phyloP scores from a whole-genome alignment of 2,113 vertebrate genomes.

The Mustela nigripes region DNA sequence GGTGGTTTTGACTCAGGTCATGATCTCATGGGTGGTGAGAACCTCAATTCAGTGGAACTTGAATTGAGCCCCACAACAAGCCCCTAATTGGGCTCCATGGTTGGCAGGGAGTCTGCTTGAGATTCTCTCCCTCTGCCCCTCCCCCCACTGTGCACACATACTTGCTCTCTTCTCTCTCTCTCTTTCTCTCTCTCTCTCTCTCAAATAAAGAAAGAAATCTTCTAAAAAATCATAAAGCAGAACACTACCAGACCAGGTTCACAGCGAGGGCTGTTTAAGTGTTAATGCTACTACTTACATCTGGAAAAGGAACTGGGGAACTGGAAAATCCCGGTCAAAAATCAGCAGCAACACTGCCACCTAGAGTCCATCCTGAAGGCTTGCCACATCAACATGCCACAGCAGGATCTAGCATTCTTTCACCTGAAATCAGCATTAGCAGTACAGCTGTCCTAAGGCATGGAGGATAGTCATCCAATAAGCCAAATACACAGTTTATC shows the following conservation, averaged over 20 bases:
- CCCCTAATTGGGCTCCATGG: background rate
- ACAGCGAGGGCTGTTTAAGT: background rate
- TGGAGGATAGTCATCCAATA: background rate
- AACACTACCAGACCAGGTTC: background rate
- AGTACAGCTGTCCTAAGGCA: background rate
- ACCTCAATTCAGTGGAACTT: background rate
- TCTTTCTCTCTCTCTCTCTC: background rate
- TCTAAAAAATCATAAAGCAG: background rate
- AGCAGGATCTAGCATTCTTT: background rate
- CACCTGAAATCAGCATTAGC: background rate
- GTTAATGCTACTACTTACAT: background rate
- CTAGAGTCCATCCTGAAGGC: background rate
- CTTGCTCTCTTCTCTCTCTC: background rate
- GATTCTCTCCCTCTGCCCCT: background rate
- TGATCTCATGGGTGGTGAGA: background rate
- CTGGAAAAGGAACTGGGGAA: background rate
- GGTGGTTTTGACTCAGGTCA: background rate
- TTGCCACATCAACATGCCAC: background rate
- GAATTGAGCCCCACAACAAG: background rate
- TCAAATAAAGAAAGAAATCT: background rate
- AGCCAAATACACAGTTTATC: background rate
- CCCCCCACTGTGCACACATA: background rate
- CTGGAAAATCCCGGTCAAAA: background rate
- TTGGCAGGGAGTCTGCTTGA: background rate
- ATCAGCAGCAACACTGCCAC: conserved; percentile 15